These are phyloP conservation scores for Orthosia cruda DNA, from an alignment of 2,888 invertebrate species.

Conservation along the genomic window DNA sequence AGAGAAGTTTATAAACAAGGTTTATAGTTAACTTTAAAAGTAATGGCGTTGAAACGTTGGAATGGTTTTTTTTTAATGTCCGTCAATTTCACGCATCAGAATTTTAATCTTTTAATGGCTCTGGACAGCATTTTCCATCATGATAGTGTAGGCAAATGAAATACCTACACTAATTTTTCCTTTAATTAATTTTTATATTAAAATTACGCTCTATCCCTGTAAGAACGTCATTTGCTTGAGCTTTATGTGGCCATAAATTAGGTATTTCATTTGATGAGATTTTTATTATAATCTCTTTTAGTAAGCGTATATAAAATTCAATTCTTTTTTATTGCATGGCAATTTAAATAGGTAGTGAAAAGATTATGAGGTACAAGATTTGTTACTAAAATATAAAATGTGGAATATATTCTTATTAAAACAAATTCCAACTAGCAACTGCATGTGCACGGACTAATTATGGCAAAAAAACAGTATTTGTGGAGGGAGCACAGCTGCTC, in stretches of 20 bases:
- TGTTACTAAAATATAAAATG: neutral
- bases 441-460: too few species aligned
- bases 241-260: conserved; percentile 49
- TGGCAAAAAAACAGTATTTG: too few species aligned
- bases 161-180: conserved; percentile 42
- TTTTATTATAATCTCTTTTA: conserved; percentile 27
- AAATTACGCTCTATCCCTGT: conserved; percentile 30
- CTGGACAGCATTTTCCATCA: conserved; percentile 47
- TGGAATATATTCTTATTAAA: neutral
- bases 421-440: too few species aligned
- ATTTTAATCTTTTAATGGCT: conserved; percentile 52
- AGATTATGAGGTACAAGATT: neutral
- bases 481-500: too few species aligned
- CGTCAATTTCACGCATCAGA: conserved; percentile 53
- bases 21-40: neutral
- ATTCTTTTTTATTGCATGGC: conserved; percentile 27
- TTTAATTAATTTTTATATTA: conserved; percentile 51
- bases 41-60: conserved; percentile 24
- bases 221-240: conserved; percentile 19
- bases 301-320: conserved; percentile 21
- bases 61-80: conserved; percentile 41
- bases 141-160: conserved; percentile 34
- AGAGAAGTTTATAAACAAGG: too few species aligned
- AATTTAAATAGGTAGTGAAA: neutral
- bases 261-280: conserved; percentile 45